Percentiles rank a stretch among this genome's conserved stretches.
Evolutionary conservation across 2,113 vertebrate species (phyloP).

Genomic region (Pionites leucogaster): DNA sequence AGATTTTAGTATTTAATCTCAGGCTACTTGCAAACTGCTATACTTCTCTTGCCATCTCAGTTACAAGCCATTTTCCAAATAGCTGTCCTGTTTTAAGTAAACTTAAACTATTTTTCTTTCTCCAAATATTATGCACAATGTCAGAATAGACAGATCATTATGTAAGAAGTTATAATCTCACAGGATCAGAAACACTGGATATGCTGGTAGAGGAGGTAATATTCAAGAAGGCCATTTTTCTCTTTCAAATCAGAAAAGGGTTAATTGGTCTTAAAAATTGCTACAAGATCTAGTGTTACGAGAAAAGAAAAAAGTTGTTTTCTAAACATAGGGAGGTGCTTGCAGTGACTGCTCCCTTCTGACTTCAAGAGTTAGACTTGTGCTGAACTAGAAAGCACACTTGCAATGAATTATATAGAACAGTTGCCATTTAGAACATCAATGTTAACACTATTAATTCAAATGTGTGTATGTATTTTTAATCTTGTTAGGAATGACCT

Average conservation of each 20-base stretch:
- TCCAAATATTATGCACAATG: fast-evolving
- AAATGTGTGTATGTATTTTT: not conserved
- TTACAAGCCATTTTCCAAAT: not conserved
- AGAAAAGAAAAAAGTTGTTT: not conserved
- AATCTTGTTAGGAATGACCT: not conserved
- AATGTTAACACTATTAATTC: not conserved
- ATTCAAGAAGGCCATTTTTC: not conserved
- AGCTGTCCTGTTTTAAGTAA: not conserved
- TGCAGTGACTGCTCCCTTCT: not conserved
- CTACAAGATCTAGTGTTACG: not conserved
- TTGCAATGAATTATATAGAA: not conserved
- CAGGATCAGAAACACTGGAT: not conserved
- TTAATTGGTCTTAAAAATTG: not conserved
- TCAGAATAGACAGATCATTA: not conserved
- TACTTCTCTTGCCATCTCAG: not conserved
- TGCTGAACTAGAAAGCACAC: not conserved
- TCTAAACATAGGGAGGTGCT: not conserved
- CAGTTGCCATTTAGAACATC: not conserved
- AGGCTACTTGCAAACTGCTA: not conserved
- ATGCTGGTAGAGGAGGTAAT: not conserved
- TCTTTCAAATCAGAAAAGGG: not conserved
- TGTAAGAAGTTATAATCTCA: not conserved
- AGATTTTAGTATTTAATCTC: not conserved
- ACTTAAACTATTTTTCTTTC: not conserved
- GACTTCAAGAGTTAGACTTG: not conserved